Evolutionary conservation across 2,113 vertebrate species (phyloP), one percentile per base, ranked within the genome.

Genomic region (Tenrec ecaudatus): DNA sequence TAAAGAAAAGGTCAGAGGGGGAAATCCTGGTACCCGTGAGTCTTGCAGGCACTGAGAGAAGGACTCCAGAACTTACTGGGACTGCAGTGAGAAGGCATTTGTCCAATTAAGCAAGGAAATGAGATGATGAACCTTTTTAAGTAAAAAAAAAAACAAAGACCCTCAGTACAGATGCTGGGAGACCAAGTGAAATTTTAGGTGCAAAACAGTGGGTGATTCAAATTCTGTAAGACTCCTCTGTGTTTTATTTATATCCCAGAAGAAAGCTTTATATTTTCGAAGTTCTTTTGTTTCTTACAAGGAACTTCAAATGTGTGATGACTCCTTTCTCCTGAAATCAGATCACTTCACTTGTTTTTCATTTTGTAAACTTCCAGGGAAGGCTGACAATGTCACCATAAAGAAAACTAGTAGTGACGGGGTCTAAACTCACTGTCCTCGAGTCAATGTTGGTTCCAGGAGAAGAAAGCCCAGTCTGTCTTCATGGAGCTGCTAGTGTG

Each of bases 171-270:
- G 92, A 95, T 93, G 77, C 89, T 96, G 69, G 95, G 80, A 86
- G 92, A 33, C 79, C 58, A 90, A 95, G 93, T 95, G 76, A 94
- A 95, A 95, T 88, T 94, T 95, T 95, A 94, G 82, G 64, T 95
- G 86, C 88, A 90, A 96, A 94, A 88, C 92, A 96, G 94, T 96
- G 93, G 88, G 93, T 95, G 86, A 96, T 88, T 89, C 20, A 93
- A 93, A 69, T 90, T 96, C 80, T 93, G n/a, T 16, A 90, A 89
- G 14, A 43, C 92, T 95, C 27, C 53, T 82, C 87, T 71, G 95
- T 93, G 23, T 85, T 92, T 94, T 96, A 95, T 96, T 96, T 97
- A 95, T 95, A 95, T 83, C n/a, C 25, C 9, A 29, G 82, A 91
- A 94, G 82, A 95, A 96, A 93, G 83, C 66, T 81, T 10, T 89